phyloP scores from a whole-genome alignment of 2,113 vertebrate species.

The Oreochromis aureus region DNA sequence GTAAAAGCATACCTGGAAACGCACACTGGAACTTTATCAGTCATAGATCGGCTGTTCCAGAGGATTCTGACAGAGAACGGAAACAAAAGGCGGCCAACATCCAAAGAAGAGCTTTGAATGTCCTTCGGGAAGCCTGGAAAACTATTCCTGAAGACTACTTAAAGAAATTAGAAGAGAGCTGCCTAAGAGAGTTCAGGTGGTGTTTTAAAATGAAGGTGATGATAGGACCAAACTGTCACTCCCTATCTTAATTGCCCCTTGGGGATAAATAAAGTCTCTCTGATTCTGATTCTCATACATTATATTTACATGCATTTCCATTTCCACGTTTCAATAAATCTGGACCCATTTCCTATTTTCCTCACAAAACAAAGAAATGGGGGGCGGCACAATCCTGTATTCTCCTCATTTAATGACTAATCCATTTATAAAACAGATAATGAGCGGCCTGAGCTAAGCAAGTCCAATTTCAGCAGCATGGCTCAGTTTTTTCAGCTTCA shows the following conservation, averaged over 20 bases:
- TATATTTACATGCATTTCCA: not conserved
- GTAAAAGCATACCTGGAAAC: not conserved
- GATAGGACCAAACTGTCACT: not conserved
- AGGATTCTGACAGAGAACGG: not conserved
- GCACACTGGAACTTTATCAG: not conserved
- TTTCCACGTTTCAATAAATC: not conserved
- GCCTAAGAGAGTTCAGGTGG: not conserved
- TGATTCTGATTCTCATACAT: not conserved
- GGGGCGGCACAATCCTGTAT: not conserved
- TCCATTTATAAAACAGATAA: not conserved
- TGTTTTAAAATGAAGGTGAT: not conserved
- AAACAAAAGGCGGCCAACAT: not conserved
- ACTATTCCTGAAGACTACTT: not conserved
- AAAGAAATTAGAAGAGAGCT: not conserved
- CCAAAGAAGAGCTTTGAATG: not conserved
- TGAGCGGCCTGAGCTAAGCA: not conserved
- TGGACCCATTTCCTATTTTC: not conserved
- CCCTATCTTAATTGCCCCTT: not conserved
- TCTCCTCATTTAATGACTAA: not conserved
- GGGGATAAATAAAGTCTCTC: not conserved
- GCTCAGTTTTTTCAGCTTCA: not conserved
- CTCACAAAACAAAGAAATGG: not conserved
- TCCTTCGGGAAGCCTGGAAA: not conserved
- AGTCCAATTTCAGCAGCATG: not conserved
- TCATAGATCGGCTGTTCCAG: not conserved